Conservation (phyloP, 2,113 vertebrate species). For the Clupea harengus region DNA sequence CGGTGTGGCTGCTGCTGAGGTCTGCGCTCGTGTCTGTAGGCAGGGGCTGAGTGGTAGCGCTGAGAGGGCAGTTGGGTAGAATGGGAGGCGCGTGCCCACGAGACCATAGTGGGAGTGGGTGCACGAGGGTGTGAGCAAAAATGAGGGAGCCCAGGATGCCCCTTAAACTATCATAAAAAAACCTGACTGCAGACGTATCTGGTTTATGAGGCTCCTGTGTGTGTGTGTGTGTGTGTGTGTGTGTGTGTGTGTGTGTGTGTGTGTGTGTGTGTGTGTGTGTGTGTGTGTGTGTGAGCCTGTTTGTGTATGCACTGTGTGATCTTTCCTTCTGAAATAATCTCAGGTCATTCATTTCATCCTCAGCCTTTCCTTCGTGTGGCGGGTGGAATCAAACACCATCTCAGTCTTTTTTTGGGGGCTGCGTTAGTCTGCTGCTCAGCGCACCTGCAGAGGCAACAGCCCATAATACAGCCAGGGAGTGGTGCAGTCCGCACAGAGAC, state of each 20-base stretch:
- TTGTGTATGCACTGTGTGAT: background rate
- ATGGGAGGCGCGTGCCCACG: background rate
- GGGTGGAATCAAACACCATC: background rate
- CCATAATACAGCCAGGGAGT: background rate
- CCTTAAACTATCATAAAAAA: background rate
- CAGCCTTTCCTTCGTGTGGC: background rate
- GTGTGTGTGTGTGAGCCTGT: background rate
- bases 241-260: background rate
- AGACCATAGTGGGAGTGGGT: background rate
- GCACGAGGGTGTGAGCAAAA: background rate
- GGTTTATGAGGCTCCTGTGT: background rate
- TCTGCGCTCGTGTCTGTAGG: no score
- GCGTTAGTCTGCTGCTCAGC: background rate
- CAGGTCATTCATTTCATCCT: background rate
- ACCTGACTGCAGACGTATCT: background rate
- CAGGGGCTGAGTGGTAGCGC: background rate
- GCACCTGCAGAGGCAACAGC: background rate
- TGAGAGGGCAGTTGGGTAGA: background rate
- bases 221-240: background rate
- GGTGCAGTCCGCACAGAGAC: background rate
- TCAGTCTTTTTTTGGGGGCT: background rate
- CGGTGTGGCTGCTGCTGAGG: background rate
- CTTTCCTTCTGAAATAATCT: background rate
- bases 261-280: background rate
- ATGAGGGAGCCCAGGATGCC: background rate